These are phyloP conservation scores for Ivindomyrus marchei DNA, from an alignment of 2,113 vertebrate genomes.

Conservation along the genomic window DNA sequence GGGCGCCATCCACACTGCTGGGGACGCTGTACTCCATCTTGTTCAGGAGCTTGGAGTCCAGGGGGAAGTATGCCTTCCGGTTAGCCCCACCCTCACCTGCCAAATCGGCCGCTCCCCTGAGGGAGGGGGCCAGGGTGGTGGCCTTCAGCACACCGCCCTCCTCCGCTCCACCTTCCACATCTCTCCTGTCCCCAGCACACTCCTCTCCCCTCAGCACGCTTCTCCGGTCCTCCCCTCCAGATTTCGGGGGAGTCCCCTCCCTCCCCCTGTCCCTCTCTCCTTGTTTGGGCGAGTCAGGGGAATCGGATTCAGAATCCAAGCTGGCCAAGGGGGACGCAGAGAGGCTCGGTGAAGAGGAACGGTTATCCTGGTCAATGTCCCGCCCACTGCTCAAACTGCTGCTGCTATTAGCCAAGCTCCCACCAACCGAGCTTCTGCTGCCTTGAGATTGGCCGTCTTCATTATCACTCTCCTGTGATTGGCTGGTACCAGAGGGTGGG, in stretches of 20 bases:
- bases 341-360: constrained; percentile 90
- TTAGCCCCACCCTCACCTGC: constrained; percentile 52
- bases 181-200: constrained; percentile 54
- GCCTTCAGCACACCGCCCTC: constrained; percentile 69
- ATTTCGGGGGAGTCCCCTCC: constrained; percentile 48
- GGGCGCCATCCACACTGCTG: constrained; percentile 37
- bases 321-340: constrained; percentile 86
- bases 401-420: constrained; percentile 89
- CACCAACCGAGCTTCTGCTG: constrained; percentile 78
- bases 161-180: constrained; percentile 52
- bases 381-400: constrained; percentile 89
- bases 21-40: constrained; percentile 58
- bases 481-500: constrained; percentile 57
- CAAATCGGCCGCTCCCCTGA: constrained; percentile 50
- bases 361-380: constrained; percentile 98
- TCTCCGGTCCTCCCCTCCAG: constrained; percentile 53
- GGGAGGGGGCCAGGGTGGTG: constrained; percentile 51
- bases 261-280: constrained; percentile 52
- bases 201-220: constrained; percentile 49
- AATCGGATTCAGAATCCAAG: constrained; percentile 91
- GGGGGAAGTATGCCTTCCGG: constrained; percentile 61
- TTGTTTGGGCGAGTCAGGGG: constrained; percentile 66
- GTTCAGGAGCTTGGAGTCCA: constrained; percentile 63
- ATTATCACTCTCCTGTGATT: constrained; percentile 68
- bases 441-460: constrained; percentile 71